Conservation (phyloP, 2,888 invertebrate genomes). For the Chelonus formosanus region DNA sequence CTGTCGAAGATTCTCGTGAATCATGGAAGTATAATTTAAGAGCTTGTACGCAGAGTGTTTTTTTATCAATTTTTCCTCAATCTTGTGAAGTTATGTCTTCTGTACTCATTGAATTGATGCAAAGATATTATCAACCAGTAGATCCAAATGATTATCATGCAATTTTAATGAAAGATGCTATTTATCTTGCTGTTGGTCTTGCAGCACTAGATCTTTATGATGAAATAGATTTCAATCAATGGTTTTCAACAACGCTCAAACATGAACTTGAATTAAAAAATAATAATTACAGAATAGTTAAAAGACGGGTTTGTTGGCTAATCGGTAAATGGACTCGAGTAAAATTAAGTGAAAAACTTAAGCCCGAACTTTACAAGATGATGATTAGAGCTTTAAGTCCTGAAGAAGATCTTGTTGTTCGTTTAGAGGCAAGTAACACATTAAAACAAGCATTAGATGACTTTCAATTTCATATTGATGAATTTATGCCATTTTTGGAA, state of each 20-base stretch:
- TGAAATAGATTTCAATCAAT: conserved; percentile 91
- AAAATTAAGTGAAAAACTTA: conserved; percentile 79
- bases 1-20: conserved; percentile 85
- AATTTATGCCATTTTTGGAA: conserved; percentile 85
- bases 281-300: conserved; percentile 83
- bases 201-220: conserved; percentile 91
- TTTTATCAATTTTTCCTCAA: conserved; percentile 83
- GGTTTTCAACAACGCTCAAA: conserved; percentile 85
- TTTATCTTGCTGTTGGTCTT: conserved; percentile 91
- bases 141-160: conserved; percentile 78
- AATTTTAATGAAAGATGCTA: conserved; percentile 89
- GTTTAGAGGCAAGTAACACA: conserved; percentile 86
- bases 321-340: conserved; percentile 84
- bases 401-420: conserved; percentile 88
- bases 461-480: conserved; percentile 88
- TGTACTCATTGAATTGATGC: conserved; percentile 78
- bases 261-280: conserved; percentile 84
- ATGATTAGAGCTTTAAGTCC: conserved; percentile 77
- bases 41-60: conserved; percentile 89
- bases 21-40: conserved; percentile 93
- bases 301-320: conserved; percentile 85
- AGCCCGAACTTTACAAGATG: conserved; percentile 83
- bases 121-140: conserved; percentile 73
- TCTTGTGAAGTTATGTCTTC: conserved; percentile 78
- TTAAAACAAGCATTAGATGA: conserved; percentile 87